Evolutionary conservation across 2,113 vertebrate species (phyloP).

Genomic region (Salvelinus fontinalis): DNA sequence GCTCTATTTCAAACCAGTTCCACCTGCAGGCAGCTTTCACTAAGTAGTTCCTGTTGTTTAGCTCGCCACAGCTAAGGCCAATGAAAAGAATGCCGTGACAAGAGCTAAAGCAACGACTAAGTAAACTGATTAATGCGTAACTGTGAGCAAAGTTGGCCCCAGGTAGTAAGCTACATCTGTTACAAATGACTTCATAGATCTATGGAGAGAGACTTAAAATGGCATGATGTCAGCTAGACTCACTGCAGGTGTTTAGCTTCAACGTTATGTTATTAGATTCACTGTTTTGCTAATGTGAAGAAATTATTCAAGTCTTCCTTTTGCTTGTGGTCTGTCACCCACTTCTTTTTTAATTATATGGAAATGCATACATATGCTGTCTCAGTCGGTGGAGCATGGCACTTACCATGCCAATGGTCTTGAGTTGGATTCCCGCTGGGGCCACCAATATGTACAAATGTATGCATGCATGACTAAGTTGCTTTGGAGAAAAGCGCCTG

Average conservation of each 20-base stretch:
- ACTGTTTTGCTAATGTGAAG: background rate
- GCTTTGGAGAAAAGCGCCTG: too few relatives aligned
- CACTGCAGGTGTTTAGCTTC: slow-evolving; percentile 12
- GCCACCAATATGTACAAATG: too few relatives aligned
- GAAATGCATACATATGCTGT: background rate
- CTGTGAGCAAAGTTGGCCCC: slow-evolving; percentile 46
- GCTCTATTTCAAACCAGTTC: slow-evolving; percentile 47
- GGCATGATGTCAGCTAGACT: slow-evolving; percentile 25
- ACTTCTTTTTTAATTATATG: slow-evolving; percentile 1
- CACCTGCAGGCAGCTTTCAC: slow-evolving; percentile 46
- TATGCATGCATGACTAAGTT: too few relatives aligned
- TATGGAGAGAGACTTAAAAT: slow-evolving; percentile 28
- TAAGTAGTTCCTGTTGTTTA: slow-evolving; percentile 33
- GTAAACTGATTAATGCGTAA: slow-evolving; percentile 67
- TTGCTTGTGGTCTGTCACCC: slow-evolving; percentile 7
- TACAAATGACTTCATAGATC: slow-evolving; percentile 20
- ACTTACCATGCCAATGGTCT: too few relatives aligned
- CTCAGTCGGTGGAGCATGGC: too few relatives aligned
- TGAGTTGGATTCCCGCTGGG: too few relatives aligned
- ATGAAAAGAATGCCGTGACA: slow-evolving; percentile 59
- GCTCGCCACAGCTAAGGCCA: slow-evolving; percentile 45
- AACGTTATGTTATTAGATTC: slow-evolving; percentile 12
- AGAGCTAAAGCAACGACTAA: slow-evolving; percentile 41
- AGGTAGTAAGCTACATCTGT: slow-evolving; percentile 30
- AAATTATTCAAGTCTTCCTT: slow-evolving; percentile 2